Percentiles rank a stretch among this genome's conserved stretches.
phyloP scores from a whole-genome alignment of 2,888 invertebrate species.

The Laspeyria flexula region DNA sequence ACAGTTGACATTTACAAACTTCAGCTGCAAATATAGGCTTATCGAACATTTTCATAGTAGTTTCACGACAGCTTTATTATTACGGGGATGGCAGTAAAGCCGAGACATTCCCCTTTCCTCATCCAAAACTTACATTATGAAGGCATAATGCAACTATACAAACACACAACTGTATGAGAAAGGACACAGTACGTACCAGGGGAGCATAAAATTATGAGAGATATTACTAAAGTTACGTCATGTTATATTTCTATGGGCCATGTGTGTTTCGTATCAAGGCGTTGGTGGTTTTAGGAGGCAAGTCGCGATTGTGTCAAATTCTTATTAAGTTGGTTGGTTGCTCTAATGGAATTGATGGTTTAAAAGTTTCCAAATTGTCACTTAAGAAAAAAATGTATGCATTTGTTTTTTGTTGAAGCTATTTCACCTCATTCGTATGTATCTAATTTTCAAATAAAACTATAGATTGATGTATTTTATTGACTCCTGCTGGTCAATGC shows the following conservation, averaged over 20 bases:
- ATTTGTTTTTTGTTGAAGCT: too few relatives aligned
- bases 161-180: background rate
- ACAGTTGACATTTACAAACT: too few relatives aligned
- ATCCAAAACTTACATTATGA: background rate
- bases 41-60: background rate
- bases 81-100: background rate
- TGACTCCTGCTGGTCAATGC: too few relatives aligned
- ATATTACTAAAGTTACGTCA: slow-evolving; percentile 22
- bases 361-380: too few relatives aligned
- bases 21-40: too few relatives aligned
- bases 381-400: too few relatives aligned
- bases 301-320: background rate
- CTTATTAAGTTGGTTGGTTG: background rate
- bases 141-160: background rate
- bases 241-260: slow-evolving; percentile 18
- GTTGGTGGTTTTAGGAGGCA: background rate
- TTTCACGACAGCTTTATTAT: background rate
- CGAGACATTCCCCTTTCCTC: background rate
- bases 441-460: too few relatives aligned
- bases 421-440: too few relatives aligned
- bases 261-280: slow-evolving; percentile 4
- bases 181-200: slow-evolving; percentile 6
- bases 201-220: slow-evolving; percentile 22
- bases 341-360: too few relatives aligned
- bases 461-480: too few relatives aligned